These are phyloP conservation scores for Amblyjoppa proteus DNA, from an alignment of 2,888 invertebrate species.

Conservation along the genomic window DNA sequence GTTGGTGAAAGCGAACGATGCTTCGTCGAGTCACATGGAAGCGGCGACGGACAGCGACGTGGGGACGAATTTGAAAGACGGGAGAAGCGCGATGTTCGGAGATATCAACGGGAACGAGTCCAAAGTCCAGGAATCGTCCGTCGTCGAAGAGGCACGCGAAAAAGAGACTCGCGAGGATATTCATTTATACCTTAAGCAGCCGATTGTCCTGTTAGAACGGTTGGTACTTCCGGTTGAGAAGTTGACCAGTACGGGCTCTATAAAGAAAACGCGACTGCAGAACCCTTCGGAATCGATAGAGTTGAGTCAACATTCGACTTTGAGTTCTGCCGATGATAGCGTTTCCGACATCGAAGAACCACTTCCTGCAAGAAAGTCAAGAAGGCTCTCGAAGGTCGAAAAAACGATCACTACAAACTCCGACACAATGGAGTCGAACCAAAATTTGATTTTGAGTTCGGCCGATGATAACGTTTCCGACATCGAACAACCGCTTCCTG, in stretches of 20 bases:
- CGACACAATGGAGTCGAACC: background rate
- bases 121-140: background rate
- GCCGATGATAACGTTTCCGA: background rate
- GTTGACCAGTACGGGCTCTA: background rate
- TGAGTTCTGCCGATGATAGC: background rate
- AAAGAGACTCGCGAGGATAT: background rate
- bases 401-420: background rate
- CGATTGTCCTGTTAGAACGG: constrained; percentile 49
- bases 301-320: background rate
- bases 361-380: background rate
- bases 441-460: background rate
- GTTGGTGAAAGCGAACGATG: background rate
- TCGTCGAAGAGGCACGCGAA: background rate
- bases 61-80: background rate
- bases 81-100: constrained; percentile 19
- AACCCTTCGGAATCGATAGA: background rate
- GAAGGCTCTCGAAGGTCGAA: background rate
- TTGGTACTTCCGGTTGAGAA: constrained; percentile 3
- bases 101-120: background rate
- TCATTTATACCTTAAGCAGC: background rate
- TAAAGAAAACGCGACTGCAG: background rate
- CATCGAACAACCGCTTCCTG: background rate
- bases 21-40: no score
- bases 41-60: background rate
- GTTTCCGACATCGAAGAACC: background rate